A percentile compares a stretch with the other conserved stretches of the same genome.
phyloP scores from a whole-genome alignment of 2,797 vertebrate genomes.

The Tangara arthus region DNA sequence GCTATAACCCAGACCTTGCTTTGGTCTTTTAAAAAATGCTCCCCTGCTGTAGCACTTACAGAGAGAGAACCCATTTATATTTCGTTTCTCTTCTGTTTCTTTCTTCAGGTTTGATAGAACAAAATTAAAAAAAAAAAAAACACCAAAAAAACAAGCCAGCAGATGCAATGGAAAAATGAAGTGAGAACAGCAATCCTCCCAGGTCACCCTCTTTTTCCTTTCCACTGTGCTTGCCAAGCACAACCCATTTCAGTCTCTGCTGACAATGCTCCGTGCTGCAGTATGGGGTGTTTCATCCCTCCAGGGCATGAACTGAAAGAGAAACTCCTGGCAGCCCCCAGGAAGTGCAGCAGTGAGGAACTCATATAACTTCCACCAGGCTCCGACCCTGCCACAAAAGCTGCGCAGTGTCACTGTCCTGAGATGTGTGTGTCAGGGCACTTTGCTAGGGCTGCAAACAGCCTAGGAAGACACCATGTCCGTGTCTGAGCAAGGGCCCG shows the following conservation, averaged over 20 bases:
- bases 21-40: background rate
- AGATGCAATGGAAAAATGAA: conserved; percentile 67
- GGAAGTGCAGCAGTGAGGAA: background rate
- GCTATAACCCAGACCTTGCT: background rate
- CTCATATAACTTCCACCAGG: background rate
- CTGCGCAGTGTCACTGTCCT: background rate
- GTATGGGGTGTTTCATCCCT: background rate
- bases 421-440: background rate
- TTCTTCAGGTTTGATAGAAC: background rate
- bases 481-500: rapidly evolving
- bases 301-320: background rate
- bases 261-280: background rate
- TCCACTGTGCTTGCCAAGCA: conserved; percentile 59
- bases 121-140: background rate
- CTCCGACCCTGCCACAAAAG: background rate
- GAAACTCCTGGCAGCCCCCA: background rate
- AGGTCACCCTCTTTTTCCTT: conserved; percentile 59
- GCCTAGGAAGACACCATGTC: background rate
- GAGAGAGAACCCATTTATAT: background rate
- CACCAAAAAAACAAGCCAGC: background rate
- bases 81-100: conserved; percentile 6
- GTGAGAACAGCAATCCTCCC: conserved; percentile 47
- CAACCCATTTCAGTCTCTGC: background rate
- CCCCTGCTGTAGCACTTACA: background rate
- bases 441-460: background rate